phyloP scores from a whole-genome alignment of 2,113 vertebrate species.

The Planiliza haematocheilus region DNA sequence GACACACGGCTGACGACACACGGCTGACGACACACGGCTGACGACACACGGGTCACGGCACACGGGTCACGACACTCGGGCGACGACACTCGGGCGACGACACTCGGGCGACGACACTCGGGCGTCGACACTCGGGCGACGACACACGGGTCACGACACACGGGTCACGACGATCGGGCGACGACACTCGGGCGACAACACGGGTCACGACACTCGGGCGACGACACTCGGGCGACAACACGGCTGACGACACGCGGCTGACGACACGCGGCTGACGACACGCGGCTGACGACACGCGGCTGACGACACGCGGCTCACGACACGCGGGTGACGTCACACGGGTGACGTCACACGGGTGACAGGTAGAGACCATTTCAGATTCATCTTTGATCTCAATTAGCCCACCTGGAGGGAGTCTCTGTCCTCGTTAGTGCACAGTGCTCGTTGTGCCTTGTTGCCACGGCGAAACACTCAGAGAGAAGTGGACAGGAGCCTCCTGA shows the following conservation, averaged over 20 bases:
- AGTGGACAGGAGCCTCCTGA: slow-evolving; percentile 56
- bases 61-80: neutral
- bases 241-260: neutral
- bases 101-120: neutral
- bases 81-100: slow-evolving; percentile 79
- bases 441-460: slow-evolving; percentile 79
- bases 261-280: neutral
- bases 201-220: slow-evolving; percentile 67
- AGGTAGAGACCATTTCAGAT: too few relatives aligned
- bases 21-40: neutral
- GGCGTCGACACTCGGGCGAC: neutral
- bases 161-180: neutral
- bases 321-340: neutral
- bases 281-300: neutral
- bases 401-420: slow-evolving; percentile 85
- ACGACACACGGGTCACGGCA: neutral
- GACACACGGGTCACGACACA: neutral
- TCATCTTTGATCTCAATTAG: slow-evolving; percentile 59
- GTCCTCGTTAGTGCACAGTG: slow-evolving; percentile 75
- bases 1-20: neutral
- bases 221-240: neutral
- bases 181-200: too few relatives aligned
- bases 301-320: neutral
- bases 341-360: neutral
- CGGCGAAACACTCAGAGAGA: slow-evolving; percentile 68